phyloP scores from a whole-genome alignment of 2,888 invertebrate species.

The Antheraea yamamai region DNA sequence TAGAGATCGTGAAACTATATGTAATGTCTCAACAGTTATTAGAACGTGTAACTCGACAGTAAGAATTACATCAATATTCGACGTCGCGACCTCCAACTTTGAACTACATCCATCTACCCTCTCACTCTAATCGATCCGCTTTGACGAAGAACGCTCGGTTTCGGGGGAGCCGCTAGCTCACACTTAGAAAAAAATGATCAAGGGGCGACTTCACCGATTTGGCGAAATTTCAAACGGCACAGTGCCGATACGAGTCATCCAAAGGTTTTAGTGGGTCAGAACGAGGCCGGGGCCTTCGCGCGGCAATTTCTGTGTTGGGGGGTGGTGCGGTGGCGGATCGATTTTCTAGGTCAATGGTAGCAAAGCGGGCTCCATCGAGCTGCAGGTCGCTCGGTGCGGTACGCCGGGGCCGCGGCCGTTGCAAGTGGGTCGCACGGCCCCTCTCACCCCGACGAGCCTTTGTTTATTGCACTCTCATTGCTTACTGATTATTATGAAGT shows the following conservation, averaged over 20 bases:
- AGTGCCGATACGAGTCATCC: slow-evolving; percentile 51
- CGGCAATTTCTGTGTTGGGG: slow-evolving; percentile 41
- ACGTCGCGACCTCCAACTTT: too few species aligned
- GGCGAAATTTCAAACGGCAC: slow-evolving; percentile 8
- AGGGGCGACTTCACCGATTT: neutral
- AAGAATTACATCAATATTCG: neutral
- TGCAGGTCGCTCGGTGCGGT: slow-evolving; percentile 23
- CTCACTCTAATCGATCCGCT: neutral
- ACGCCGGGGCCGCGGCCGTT: slow-evolving; percentile 33
- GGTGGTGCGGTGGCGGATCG: slow-evolving; percentile 42
- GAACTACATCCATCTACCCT: neutral
- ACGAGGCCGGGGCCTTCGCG: slow-evolving; percentile 40
- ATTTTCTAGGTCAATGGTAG: slow-evolving; percentile 60
- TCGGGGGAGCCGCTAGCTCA: neutral
- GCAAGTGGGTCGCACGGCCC: slow-evolving; percentile 38
- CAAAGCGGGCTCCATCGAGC: slow-evolving; percentile 38
- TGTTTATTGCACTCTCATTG: slow-evolving; percentile 11
- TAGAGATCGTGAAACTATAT: neutral
- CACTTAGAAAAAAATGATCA: neutral
- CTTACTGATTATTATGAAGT: neutral
- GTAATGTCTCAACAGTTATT: neutral
- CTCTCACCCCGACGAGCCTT: slow-evolving; percentile 19
- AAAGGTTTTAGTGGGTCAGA: slow-evolving; percentile 47
- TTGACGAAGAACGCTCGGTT: neutral
- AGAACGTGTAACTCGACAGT: neutral